Evolutionary conservation across 2,888 invertebrate genomes (phyloP).

Genomic region (Leucophenga montana): DNA sequence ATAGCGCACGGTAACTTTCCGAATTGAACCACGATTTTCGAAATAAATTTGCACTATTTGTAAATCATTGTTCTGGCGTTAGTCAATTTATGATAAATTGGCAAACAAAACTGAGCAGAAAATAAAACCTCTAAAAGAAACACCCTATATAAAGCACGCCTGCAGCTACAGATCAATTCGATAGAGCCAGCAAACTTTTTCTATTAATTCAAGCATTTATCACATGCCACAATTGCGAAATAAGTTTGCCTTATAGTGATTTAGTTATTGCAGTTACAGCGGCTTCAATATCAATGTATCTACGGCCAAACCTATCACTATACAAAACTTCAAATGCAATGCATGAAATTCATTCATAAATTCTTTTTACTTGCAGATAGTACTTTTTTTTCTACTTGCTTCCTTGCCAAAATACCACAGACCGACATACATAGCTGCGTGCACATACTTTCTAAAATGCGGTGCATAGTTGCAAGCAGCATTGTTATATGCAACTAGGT

Average conservation of each 20-base stretch:
- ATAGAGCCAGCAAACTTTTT: background rate
- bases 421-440: slow-evolving; percentile 8
- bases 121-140: too few species aligned
- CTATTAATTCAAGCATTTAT: background rate
- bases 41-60: too few species aligned
- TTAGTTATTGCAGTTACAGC: background rate
- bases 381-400: background rate
- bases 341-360: slow-evolving; percentile 7
- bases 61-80: too few species aligned
- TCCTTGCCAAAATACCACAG: background rate
- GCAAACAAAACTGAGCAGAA: too few species aligned
- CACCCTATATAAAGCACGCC: too few species aligned
- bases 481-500: too few species aligned
- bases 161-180: background rate
- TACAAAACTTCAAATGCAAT: background rate
- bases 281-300: background rate
- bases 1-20: too few species aligned
- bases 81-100: too few species aligned
- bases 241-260: background rate
- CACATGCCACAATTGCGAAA: slow-evolving; percentile 2
- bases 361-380: too few species aligned
- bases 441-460: slow-evolving; percentile 4
- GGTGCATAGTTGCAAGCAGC: background rate
- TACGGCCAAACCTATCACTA: background rate
- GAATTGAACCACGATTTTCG: too few species aligned